These are phyloP conservation scores for Thaumatotibia leucotreta DNA, from an alignment of 1,140 invertebrate genomes.

Conservation along the genomic window DNA sequence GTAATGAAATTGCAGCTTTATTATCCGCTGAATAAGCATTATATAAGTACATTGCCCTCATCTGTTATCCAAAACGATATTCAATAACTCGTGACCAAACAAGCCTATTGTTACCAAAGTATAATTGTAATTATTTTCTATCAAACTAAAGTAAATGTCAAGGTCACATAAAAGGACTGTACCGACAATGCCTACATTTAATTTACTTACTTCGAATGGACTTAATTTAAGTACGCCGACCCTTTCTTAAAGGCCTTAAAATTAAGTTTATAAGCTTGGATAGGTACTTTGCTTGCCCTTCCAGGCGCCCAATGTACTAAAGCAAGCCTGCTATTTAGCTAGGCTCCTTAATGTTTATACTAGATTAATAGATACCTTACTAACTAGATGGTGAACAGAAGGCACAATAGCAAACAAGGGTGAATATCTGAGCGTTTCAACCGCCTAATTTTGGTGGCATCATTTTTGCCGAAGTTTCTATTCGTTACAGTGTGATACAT, in stretches of 20 bases:
- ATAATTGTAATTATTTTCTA: not conserved
- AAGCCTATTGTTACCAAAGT: not conserved
- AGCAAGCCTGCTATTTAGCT: not conserved
- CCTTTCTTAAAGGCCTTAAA: not conserved
- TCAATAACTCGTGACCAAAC: not conserved
- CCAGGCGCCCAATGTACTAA: not conserved
- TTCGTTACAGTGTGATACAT: no score
- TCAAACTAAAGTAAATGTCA: not conserved
- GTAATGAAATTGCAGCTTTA: no score
- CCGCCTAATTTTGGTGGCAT: no score
- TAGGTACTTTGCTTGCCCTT: not conserved
- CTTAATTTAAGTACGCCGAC: not conserved
- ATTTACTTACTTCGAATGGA: not conserved
- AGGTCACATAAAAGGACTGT: not conserved
- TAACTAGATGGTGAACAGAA: no score
- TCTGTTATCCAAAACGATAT: no score
- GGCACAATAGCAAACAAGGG: no score
- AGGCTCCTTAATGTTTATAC: not conserved
- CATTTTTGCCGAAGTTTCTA: no score
- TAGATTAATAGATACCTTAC: no score
- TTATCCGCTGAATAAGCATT: no score
- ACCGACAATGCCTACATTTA: no score
- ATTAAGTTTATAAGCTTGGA: conserved; percentile 4
- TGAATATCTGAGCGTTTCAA: no score
- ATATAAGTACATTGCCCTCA: no score